phyloP scores from a whole-genome alignment of 2,113 vertebrate genomes.

The Megaceryle torquata region DNA sequence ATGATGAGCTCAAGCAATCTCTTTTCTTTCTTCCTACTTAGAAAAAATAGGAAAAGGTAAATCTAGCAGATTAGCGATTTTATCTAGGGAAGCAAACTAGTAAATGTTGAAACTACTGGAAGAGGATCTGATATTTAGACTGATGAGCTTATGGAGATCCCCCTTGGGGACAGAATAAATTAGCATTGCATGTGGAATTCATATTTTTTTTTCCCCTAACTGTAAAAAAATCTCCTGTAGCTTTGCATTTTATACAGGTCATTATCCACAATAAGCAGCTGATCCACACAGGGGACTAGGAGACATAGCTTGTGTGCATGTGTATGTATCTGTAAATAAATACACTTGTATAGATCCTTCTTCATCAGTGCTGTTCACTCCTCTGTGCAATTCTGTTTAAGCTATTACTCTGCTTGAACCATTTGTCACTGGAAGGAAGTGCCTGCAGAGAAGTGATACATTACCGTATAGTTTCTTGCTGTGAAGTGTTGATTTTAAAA shows the following conservation, averaged over 20 bases:
- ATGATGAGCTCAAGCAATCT: neutral
- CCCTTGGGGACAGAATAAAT: constrained; percentile 1
- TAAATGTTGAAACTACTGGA: neutral
- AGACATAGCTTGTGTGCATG: neutral
- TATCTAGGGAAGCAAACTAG: neutral
- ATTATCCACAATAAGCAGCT: neutral
- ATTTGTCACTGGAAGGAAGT: constrained; percentile 42
- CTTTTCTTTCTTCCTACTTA: neutral
- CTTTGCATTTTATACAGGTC: constrained; percentile 1
- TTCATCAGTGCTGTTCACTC: neutral
- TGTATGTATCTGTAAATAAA: constrained; percentile 9
- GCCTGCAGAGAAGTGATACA: constrained; percentile 50
- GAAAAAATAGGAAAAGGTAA: constrained; percentile 8
- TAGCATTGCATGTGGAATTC: neutral
- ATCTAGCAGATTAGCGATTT: neutral
- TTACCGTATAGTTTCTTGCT: constrained; percentile 54
- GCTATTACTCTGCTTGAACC: neutral
- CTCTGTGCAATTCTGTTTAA: constrained; percentile 4
- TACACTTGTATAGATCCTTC: neutral
- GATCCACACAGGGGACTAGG: neutral
- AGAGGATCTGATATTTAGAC: neutral
- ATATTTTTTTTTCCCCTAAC: neutral
- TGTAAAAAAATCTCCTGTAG: neutral
- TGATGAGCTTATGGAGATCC: neutral
- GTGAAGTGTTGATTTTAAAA: constrained; percentile 64